Percentiles rank a stretch among this genome's conserved stretches.
Conservation (phyloP, 1,140 invertebrate genomes). For the Eriosoma lanigerum region DNA sequence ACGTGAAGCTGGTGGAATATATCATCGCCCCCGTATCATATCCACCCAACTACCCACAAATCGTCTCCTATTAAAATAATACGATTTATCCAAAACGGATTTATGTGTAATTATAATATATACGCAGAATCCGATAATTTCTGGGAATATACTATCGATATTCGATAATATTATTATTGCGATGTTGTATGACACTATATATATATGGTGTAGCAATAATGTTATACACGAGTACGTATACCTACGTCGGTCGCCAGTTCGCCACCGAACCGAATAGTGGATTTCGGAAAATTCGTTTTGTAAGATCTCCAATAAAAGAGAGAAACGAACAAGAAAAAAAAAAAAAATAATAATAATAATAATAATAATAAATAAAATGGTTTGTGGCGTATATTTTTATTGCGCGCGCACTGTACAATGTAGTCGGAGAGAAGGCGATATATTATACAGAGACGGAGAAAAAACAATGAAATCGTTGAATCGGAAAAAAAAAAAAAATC, state of each 20-base stretch:
- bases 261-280: background rate
- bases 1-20: too few species aligned
- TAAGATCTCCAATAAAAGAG: background rate
- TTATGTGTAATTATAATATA: background rate
- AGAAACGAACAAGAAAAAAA: too few species aligned
- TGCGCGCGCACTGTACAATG: background rate
- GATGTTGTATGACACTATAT: background rate
- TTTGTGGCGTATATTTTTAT: background rate
- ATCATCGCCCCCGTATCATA: too few species aligned
- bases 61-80: too few species aligned
- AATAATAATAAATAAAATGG: background rate
- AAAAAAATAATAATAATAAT: too few species aligned
- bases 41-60: too few species aligned
- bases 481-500: conserved; percentile 7
- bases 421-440: background rate
- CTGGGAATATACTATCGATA: too few species aligned
- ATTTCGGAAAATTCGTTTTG: conserved; percentile 6
- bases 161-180: background rate
- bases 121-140: too few species aligned
- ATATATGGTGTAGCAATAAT: background rate
- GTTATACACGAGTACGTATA: background rate
- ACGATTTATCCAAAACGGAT: too few species aligned
- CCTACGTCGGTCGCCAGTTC: background rate
- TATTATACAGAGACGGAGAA: too few species aligned
- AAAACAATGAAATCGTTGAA: conserved; percentile 8